Evolutionary conservation across 2,113 vertebrate species (phyloP), one percentile per base, ranked within the genome.

Genomic region (Symphodus melops): DNA sequence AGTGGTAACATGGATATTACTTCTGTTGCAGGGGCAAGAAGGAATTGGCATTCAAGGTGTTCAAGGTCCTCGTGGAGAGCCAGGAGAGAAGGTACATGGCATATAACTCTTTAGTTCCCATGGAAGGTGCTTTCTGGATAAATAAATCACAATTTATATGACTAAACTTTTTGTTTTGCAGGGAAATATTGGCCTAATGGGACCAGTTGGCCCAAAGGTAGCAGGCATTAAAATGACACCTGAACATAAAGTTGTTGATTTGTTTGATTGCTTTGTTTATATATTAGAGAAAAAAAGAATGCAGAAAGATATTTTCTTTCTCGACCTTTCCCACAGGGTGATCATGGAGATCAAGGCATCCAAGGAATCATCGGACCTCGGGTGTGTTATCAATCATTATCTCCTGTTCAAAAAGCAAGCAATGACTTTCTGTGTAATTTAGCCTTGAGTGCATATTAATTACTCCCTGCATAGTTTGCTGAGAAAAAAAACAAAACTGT

Each of bases 151-250:
- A 53, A 61, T 75, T 57, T 2, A 8, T 2, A 4, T 51, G 5
- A 63, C 76, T 70, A 4, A 66, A 53, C 21, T 55, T 48, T 88
- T 69, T 44, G 28, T 77, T 80, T 89, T 89, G 19, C 86, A 97
- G 96, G 96, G 96, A 20, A 56, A 73, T 36, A 67, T 86, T 51
- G 96, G 96, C 49, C 65, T 90, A 46, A 79, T 86, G 3, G 96
- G 96, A 89, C 77, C 86, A 19, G 70, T 85, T 10, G 96, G 96
- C 53, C 82, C 80, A 81, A 96, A 96, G 96, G 96, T 95, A 85
- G 17, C 6, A 28, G 8, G 19, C 17, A 48, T 21, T 13, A 10
- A 52, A 41, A 52, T 12, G 14, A 2, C 16, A 39, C 51, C 55
- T 41, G 0, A 54, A 23, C 12, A 46, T 39, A n/a, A 57, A 14